Base-by-base conservation (phyloP, 2,113 vertebrate genomes). In the Myotis brandtii region DNA sequence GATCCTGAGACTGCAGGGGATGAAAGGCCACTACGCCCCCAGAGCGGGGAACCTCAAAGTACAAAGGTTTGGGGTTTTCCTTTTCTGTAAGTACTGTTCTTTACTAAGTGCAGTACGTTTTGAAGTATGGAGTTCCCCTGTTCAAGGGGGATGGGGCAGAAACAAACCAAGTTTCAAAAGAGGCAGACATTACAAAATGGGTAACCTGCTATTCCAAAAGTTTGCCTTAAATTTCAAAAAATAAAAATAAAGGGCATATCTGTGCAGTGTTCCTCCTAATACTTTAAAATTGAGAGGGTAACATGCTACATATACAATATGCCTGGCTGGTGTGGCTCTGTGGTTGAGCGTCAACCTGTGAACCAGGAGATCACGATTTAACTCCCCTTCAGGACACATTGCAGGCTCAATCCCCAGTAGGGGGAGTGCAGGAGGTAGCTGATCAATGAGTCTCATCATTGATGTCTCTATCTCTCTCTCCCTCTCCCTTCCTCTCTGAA, bases 151-250 rank as follows among this genome's bases (percentile, higher is more conserved):
- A 82, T 62, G 37, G 18, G 1, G 13, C 3, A 82, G 66, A 85
- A 88, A 85, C 46, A 43, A 86, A 77, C 37, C 69, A 64, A 93
- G 70, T 67, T 89, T 83, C 64, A 43, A 50, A 73, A 84, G 40
- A 87, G 40, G 40, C 40, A 90, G 92, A 56, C 75, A 73, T 81
- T 50, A 48, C 73, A 83, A 86, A 67, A 85, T 62, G 34, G 32
- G 30, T 64, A 46, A 87, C 40, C 20, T 75, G n/a, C 25, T 80
- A 40, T 43, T 87, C 34, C 23, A 27, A 67, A 52, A 75, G 7
- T 90, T 79, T 81, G 32, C 27, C 54, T 86, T 86, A 73, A 73
- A 86, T 77, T 56, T 89, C 40, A 85, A 81, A 93, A 91, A 84
- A 69, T 25, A 69, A 54, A 46, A 83, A 52, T 77, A 80, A 91